Base-by-base conservation (phyloP, 2,797 vertebrate genomes). In the Zalophus californianus region DNA sequence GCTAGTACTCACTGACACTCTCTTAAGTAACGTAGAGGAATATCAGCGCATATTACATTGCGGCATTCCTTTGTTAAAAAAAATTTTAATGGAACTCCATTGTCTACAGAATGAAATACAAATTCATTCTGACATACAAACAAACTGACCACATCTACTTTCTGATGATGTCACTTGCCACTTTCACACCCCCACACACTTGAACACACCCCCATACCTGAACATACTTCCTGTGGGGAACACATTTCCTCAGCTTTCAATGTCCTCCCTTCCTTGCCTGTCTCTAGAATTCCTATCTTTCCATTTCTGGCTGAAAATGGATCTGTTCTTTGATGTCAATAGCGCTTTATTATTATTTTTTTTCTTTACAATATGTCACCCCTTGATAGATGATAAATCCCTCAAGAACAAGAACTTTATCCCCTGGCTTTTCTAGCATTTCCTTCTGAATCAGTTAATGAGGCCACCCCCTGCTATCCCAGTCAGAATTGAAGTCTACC, bases 241-340 rank as follows among this genome's bases (percentile, higher is more conserved):
- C 10, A 18, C 58, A 7, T 73, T 18, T 87, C 13, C 62, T 83
- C 18, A n/a, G 27, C 44, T 70, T 62, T 12, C 52, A 56, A 75
- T 4, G 2, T 86, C 56, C 48, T 93, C 54, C 25, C 8, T 93
- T 92, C n/a, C 66, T 58, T 29, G 21, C 32, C 29, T 18, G 20
- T 20, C 54, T 44, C 8, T n/a, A 48, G 72, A 79, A 95, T 62
- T 77, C 48, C 86, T 79, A n/a, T 38, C 50, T 95, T 96, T 68
- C 32, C 35, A 5, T 83, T 62, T 62, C 90, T 94, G 8, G 8
- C 15, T 70, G 35, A 50, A 85, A 91, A 72, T 16, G 11, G 50
- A 7, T 58, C 88, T 73, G 11, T 79, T 80, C 35, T 62, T 93
- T 58, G 32, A 52, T 4, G 9, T 92, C 60, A 66, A 38, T 14